Conservation (phyloP, 2,113 vertebrate species). For the Sceloporus undulatus region DNA sequence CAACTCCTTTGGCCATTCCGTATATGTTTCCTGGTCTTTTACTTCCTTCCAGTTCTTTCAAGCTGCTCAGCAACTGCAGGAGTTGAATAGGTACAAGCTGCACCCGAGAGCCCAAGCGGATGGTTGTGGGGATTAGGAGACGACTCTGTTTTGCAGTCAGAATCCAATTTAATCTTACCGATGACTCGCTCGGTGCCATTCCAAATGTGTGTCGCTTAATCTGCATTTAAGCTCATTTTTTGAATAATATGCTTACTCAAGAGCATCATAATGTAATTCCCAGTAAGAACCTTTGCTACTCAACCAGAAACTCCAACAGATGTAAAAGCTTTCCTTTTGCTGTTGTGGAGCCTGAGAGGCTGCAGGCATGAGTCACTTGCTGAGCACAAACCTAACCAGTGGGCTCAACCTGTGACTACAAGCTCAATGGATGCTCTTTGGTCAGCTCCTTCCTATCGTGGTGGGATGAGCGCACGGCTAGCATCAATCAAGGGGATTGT, state of each 20-base stretch:
- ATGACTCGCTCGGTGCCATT: constrained; percentile 7
- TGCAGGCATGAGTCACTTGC: not conserved
- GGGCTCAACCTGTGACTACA: not conserved
- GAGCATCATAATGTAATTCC: constrained; percentile 27
- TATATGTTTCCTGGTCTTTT: not conserved
- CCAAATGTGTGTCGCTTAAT: constrained; percentile 31
- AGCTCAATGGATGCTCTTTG: not conserved
- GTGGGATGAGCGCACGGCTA: not conserved
- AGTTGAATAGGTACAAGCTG: not conserved
- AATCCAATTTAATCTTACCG: constrained; percentile 32
- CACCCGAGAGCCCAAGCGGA: not conserved
- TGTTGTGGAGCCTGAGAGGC: not conserved
- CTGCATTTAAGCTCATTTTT: constrained; percentile 37
- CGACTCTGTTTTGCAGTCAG: not conserved
- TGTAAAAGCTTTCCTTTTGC: not conserved
- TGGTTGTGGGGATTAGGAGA: not conserved
- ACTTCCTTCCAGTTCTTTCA: not conserved
- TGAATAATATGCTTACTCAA: constrained; percentile 43
- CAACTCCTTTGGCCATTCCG: not conserved
- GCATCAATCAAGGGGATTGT: constrained; percentile 2
- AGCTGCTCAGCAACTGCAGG: not conserved
- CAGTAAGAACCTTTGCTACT: constrained; percentile 10
- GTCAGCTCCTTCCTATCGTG: not conserved
- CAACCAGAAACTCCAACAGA: not conserved
- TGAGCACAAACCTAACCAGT: not conserved